A percentile compares a stretch with the other conserved stretches of the same genome.
Conservation (phyloP, 2,888 invertebrate genomes). For the Amiota minor region DNA sequence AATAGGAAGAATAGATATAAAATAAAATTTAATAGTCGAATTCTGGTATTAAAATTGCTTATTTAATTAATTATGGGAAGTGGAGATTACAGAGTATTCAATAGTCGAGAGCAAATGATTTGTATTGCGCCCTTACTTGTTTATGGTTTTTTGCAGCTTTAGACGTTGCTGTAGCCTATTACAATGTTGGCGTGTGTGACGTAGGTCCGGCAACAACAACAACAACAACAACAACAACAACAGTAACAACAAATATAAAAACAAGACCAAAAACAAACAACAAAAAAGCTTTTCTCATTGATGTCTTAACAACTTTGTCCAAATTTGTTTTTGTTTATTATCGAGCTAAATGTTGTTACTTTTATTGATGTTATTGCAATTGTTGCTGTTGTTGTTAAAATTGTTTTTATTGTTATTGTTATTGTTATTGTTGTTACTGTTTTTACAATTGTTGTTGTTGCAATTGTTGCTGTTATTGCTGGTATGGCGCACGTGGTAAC, state of each 20-base stretch:
- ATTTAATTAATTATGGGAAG: too few relatives aligned
- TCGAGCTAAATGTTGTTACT: background rate
- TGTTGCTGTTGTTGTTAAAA: background rate
- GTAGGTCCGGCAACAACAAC: slow-evolving; percentile 11
- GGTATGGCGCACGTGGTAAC: slow-evolving; percentile 11
- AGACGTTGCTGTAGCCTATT: background rate
- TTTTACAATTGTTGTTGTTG: background rate
- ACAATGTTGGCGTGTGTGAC: slow-evolving; percentile 20
- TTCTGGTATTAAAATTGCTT: too few relatives aligned
- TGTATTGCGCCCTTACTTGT: too few relatives aligned
- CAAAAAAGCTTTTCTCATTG: slow-evolving; percentile 15
- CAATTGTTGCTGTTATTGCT: background rate
- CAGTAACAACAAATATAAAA: too few relatives aligned
- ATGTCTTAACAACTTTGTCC: too few relatives aligned
- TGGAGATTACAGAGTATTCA: too few relatives aligned
- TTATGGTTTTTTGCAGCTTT: too few relatives aligned
- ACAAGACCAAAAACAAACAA: too few relatives aligned
- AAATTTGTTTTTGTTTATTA: background rate
- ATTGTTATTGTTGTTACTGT: background rate
- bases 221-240: too few relatives aligned
- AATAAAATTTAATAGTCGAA: too few relatives aligned
- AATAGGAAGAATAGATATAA: too few relatives aligned
- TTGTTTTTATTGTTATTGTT: background rate
- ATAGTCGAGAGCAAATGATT: too few relatives aligned
- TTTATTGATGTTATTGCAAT: background rate